These are phyloP conservation scores for Nasonovia ribisnigri DNA, from an alignment of 2,888 invertebrate species.

Conservation along the genomic window DNA sequence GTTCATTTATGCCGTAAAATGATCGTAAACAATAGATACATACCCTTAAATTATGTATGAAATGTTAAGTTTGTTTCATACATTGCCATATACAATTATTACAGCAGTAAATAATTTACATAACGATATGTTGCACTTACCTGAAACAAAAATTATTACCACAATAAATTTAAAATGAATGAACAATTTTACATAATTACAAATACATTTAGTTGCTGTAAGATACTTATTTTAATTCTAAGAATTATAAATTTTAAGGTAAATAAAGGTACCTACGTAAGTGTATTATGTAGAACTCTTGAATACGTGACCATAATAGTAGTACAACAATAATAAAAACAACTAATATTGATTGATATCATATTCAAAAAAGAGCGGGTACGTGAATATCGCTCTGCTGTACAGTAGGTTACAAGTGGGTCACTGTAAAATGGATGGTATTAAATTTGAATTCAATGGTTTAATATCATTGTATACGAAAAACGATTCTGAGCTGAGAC, in stretches of 20 bases:
- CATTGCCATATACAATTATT: neutral
- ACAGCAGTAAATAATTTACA: neutral
- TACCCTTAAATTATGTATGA: neutral
- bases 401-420: too few species aligned
- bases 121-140: conserved; percentile 9
- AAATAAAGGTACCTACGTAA: neutral
- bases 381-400: too few species aligned
- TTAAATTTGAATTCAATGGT: too few species aligned
- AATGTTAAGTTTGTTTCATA: conserved; percentile 12
- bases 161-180: neutral
- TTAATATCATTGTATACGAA: too few species aligned
- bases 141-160: conserved; percentile 34
- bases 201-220: too few species aligned
- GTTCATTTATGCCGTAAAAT: neutral
- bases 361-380: too few species aligned
- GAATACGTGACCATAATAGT: neutral
- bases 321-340: too few species aligned
- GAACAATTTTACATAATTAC: neutral
- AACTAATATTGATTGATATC: neutral
- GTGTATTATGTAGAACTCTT: too few species aligned
- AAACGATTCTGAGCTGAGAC: too few species aligned
- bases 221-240: too few species aligned
- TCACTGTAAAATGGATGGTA: too few species aligned
- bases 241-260: neutral
- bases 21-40: neutral